Evolutionary conservation across 1,140 invertebrate species (phyloP).

Genomic region (Heliconius hewitsoni): DNA sequence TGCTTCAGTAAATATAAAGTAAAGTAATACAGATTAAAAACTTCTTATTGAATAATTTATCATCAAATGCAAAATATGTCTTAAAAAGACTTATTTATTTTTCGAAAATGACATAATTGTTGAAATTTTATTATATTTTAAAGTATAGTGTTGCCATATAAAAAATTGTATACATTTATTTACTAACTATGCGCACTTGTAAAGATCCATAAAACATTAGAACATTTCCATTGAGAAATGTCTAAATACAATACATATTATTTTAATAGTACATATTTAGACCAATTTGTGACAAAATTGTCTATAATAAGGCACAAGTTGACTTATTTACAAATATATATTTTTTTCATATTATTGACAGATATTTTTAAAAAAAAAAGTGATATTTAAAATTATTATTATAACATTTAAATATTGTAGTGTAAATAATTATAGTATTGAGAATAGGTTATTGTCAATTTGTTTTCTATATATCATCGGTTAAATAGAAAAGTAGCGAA

Average conservation of each 20-base stretch:
- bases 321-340: neutral
- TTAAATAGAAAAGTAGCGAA: no score
- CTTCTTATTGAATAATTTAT: neutral
- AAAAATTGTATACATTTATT: neutral
- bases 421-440: neutral
- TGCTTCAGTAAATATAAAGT: conserved; percentile 20
- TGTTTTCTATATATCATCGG: neutral
- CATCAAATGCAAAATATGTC: neutral
- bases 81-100: neutral
- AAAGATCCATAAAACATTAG: conserved; percentile 4
- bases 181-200: neutral
- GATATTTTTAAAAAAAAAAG: no score
- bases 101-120: neutral
- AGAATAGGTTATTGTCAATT: neutral
- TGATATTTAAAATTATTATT: no score
- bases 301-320: conserved; percentile 6
- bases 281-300: conserved; percentile 12
- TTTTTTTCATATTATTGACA: no score
- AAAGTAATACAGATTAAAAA: conserved; percentile 10
- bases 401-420: no score
- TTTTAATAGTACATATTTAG: neutral
- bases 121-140: neutral
- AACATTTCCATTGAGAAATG: neutral
- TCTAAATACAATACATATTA: conserved; percentile 2
- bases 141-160: conserved; percentile 1